A percentile compares a stretch with the other conserved stretches of the same genome.
phyloP scores from a whole-genome alignment of 1,140 invertebrate genomes.

The Orchesella cincta region DNA sequence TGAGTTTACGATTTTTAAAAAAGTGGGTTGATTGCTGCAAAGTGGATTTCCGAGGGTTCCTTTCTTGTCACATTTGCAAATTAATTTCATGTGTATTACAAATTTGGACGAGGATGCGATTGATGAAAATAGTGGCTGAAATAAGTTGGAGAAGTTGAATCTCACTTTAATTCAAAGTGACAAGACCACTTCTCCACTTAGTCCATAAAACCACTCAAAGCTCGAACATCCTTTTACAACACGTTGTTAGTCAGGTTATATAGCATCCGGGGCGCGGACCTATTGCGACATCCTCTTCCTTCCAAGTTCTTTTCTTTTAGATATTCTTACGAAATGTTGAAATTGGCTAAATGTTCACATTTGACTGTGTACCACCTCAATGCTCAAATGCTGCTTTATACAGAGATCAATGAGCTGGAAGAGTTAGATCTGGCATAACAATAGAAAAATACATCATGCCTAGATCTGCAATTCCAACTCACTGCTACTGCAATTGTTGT shows the following conservation, averaged over 20 bases:
- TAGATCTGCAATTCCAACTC: slow-evolving; percentile 72
- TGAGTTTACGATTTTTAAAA: too few species aligned
- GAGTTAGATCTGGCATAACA: slow-evolving; percentile 73
- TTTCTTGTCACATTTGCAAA: too few species aligned
- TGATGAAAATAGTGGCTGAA: slow-evolving; percentile 53
- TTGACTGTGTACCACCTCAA: too few species aligned
- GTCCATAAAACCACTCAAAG: slow-evolving; percentile 55
- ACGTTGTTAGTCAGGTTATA: too few species aligned
- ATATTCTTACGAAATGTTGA: too few species aligned
- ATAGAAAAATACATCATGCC: slow-evolving; percentile 57
- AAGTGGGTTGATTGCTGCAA: too few species aligned
- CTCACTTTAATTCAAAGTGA: slow-evolving; percentile 68
- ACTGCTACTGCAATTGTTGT: slow-evolving; percentile 55
- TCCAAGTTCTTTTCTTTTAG: neutral
- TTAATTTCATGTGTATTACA: neutral
- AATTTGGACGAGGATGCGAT: neutral
- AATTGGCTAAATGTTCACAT: too few species aligned
- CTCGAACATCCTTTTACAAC: neutral
- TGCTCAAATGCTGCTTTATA: neutral
- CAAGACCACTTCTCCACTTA: slow-evolving; percentile 73
- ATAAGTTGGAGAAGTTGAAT: slow-evolving; percentile 80
- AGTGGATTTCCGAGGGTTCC: too few species aligned
- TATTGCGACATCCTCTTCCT: neutral
- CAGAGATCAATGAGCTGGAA: slow-evolving; percentile 66
- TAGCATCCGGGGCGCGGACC: neutral